These are phyloP conservation scores for Eudasyphora cyanicolor DNA, from an alignment of 2,888 invertebrate genomes.

Conservation along the genomic window DNA sequence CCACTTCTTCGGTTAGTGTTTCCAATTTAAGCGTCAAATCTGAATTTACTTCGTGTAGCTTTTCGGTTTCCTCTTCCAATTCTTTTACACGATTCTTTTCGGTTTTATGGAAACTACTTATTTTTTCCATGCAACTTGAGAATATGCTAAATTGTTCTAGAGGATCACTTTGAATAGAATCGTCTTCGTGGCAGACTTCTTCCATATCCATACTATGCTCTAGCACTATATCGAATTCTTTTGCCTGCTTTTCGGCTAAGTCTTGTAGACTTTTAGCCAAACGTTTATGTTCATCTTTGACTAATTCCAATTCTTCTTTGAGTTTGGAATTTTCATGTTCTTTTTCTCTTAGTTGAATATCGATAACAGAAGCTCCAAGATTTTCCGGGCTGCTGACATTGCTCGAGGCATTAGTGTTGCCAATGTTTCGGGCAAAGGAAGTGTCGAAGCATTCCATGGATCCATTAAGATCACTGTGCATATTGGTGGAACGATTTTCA, in stretches of 20 bases:
- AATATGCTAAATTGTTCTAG: conserved; percentile 69
- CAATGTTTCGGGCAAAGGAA: conserved; percentile 67
- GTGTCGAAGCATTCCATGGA: conserved; percentile 74
- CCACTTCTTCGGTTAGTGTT: conserved; percentile 47
- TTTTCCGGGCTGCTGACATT: conserved; percentile 76
- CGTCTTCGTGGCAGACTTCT: conserved; percentile 56
- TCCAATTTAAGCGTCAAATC: conserved; percentile 47
- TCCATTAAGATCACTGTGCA: conserved; percentile 71
- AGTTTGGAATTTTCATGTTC: conserved; percentile 74
- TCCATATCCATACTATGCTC: conserved; percentile 57
- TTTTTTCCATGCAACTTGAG: conserved; percentile 69
- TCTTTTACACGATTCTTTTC: conserved; percentile 61
- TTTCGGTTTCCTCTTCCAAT: conserved; percentile 56
- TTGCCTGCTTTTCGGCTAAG: conserved; percentile 50
- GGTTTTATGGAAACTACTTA: conserved; percentile 67
- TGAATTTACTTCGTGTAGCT: conserved; percentile 59
- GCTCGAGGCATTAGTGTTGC: conserved; percentile 69
- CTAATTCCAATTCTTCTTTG: conserved; percentile 67
- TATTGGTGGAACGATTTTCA: conserved; percentile 71
- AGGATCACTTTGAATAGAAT: conserved; percentile 47
- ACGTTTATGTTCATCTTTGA: conserved; percentile 67
- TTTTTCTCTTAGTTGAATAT: conserved; percentile 77
- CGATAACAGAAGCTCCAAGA: conserved; percentile 77
- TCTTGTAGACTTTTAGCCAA: conserved; percentile 67
- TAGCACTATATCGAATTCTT: conserved; percentile 51